Evolutionary conservation across 2,797 vertebrate species (phyloP).

Genomic region (Crocidura indochinensis): DNA sequence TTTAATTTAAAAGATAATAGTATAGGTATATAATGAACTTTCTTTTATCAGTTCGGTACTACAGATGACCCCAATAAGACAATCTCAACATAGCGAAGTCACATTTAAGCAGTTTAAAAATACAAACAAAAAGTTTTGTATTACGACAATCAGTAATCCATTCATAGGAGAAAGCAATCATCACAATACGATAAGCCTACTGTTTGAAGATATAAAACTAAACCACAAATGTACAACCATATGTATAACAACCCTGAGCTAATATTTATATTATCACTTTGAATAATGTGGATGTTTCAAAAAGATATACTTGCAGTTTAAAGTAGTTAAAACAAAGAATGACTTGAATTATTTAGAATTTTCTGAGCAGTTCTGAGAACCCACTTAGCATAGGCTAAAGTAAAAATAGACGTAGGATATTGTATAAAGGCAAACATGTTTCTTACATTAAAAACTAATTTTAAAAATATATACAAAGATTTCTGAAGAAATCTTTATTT

Average conservation of each 20-base stretch:
- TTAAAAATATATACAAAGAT: conserved; percentile 55
- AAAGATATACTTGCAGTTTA: conserved; percentile 53
- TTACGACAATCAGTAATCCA: conserved; percentile 13
- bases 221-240: conserved; percentile 46
- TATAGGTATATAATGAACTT: not conserved
- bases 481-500: conserved; percentile 45
- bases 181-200: conserved; percentile 38
- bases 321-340: conserved; percentile 39
- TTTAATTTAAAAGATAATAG: not conserved
- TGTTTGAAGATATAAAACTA: conserved; percentile 58
- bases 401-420: conserved; percentile 23
- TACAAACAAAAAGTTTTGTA: conserved; percentile 47
- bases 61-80: conserved; percentile 49
- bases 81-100: conserved; percentile 45
- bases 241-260: not conserved
- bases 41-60: conserved; percentile 49
- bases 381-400: conserved; percentile 61
- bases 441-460: conserved; percentile 55
- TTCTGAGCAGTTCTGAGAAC: conserved; percentile 66
- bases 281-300: conserved; percentile 19
- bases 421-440: conserved; percentile 50
- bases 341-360: conserved; percentile 56
- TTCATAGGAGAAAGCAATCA: conserved; percentile 41
- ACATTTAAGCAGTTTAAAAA: conserved; percentile 38
- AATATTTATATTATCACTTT: not conserved